Conservation (phyloP, 2,888 invertebrate species). For the Ormyrus rosae region DNA sequence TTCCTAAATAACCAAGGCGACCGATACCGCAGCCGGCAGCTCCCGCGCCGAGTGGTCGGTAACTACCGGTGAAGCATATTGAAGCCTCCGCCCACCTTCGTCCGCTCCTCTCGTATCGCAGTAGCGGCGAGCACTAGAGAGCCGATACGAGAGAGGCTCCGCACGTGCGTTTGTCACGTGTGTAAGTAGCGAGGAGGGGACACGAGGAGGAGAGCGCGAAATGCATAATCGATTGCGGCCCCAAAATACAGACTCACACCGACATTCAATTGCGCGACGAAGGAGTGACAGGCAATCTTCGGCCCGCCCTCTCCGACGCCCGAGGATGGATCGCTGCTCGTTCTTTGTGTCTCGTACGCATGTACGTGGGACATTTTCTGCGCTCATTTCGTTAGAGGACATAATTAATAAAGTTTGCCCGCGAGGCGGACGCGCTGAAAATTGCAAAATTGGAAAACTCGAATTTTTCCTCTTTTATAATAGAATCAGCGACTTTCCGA, state of each 20-base stretch:
- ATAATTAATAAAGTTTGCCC: conserved; percentile 53
- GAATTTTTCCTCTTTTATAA: too few relatives aligned
- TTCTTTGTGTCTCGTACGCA: neutral
- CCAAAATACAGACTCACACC: conserved; percentile 51
- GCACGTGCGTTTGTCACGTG: conserved; percentile 68
- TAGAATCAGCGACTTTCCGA: too few relatives aligned
- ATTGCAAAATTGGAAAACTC: conserved; percentile 47
- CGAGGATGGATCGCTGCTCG: neutral
- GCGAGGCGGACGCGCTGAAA: conserved; percentile 28
- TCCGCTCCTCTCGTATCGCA: conserved; percentile 29
- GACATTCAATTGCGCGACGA: conserved; percentile 42
- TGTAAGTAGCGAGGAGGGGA: conserved; percentile 56
- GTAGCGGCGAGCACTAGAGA: neutral
- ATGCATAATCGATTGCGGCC: conserved; percentile 62
- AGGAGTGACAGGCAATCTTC: conserved; percentile 69
- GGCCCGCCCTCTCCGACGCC: neutral
- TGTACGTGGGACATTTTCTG: neutral
- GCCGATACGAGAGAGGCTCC: conserved; percentile 49
- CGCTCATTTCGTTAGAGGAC: conserved; percentile 17
- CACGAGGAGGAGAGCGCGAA: conserved; percentile 55
- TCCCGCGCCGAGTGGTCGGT: conserved; percentile 64
- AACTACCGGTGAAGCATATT: conserved; percentile 72
- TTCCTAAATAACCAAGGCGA: conserved; percentile 74
- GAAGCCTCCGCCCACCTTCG: conserved; percentile 64
- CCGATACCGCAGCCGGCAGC: conserved; percentile 67